Evolutionary conservation across 2,888 invertebrate species (phyloP).

Genomic region (Pseudococcus longispinus): DNA sequence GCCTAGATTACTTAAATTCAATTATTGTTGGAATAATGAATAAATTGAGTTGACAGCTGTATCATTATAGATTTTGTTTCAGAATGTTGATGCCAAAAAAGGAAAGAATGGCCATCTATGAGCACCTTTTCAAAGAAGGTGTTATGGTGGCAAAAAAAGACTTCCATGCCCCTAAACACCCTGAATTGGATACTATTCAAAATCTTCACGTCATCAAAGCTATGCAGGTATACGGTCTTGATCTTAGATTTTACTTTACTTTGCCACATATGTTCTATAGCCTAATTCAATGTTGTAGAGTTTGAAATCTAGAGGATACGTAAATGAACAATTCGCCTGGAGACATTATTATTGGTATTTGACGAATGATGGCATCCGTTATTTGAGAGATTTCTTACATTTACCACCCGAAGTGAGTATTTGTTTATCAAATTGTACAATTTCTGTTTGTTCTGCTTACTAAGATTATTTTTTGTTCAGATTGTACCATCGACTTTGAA

Average conservation of each 20-base stretch:
- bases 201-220: slow-evolving; percentile 99
- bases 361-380: slow-evolving; percentile 98
- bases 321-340: slow-evolving; percentile 99
- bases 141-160: slow-evolving; percentile 99
- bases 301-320: slow-evolving; percentile 93
- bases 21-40: too few relatives aligned
- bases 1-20: too few relatives aligned
- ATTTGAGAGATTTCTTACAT: slow-evolving; percentile 92
- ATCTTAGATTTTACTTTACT: neutral
- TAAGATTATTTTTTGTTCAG: slow-evolving; percentile 61
- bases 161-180: slow-evolving; percentile 96
- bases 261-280: neutral
- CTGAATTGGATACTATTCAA: slow-evolving; percentile 91
- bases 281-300: slow-evolving; percentile 68
- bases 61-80: slow-evolving; percentile 61
- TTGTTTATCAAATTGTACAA: neutral
- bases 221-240: slow-evolving; percentile 73
- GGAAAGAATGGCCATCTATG: slow-evolving; percentile 94
- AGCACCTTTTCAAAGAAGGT: slow-evolving; percentile 98
- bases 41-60: too few relatives aligned
- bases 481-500: slow-evolving; percentile 98
- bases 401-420: slow-evolving; percentile 82
- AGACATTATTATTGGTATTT: slow-evolving; percentile 99
- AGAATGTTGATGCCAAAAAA: slow-evolving; percentile 99
- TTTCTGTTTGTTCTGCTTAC: neutral